These are phyloP conservation scores for Cebus imitator DNA, from an alignment of 2,113 vertebrate genomes.

Conservation along the genomic window DNA sequence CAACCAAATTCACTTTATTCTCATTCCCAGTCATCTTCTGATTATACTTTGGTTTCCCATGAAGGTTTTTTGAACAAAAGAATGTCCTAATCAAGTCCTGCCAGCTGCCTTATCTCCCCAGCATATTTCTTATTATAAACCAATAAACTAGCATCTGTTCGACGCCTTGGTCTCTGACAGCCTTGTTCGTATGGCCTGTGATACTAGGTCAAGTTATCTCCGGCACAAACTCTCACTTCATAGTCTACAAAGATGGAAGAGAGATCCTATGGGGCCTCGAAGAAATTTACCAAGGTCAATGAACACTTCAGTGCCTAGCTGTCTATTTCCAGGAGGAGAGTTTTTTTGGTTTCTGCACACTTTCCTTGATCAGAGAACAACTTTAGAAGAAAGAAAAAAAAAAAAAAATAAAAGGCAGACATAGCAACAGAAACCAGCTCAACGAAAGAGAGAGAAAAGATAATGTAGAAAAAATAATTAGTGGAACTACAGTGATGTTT, in stretches of 20 bases:
- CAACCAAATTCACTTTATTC: background rate
- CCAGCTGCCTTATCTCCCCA: background rate
- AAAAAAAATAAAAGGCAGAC: background rate
- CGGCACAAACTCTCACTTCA: background rate
- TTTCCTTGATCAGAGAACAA: background rate
- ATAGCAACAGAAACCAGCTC: no score
- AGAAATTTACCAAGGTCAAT: background rate
- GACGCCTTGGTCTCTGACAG: background rate
- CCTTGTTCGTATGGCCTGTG: background rate
- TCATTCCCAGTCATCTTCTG: background rate
- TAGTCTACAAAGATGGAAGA: background rate
- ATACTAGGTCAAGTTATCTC: background rate
- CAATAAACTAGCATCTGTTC: background rate
- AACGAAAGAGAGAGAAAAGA: no score
- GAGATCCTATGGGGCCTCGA: background rate
- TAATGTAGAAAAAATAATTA: no score
- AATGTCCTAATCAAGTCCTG: background rate
- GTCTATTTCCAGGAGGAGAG: background rate
- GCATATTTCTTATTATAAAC: background rate
- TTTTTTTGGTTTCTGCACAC: background rate
- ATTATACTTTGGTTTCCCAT: background rate
- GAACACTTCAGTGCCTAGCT: background rate
- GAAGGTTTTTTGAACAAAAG: background rate
- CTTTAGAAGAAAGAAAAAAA: background rate
- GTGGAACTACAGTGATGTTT: no score